Conservation (phyloP, 2,113 vertebrate species). For the Pachyramphus minor region DNA sequence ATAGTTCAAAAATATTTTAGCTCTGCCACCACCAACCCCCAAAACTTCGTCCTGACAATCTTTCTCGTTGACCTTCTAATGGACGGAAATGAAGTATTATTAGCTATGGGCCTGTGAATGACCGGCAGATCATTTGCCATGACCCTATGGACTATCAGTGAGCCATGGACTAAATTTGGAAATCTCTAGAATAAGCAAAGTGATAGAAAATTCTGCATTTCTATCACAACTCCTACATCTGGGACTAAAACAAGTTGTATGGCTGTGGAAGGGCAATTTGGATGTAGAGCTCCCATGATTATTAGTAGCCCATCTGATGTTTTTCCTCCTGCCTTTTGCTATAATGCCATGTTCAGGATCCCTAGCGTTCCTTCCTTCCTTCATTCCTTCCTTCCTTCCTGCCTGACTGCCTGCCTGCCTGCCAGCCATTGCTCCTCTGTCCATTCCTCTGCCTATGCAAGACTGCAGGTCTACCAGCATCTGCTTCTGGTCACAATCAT, state of each 20-base stretch:
- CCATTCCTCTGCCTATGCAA: rapidly evolving
- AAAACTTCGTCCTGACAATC: neutral
- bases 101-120: neutral
- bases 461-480: neutral
- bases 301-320: neutral
- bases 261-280: neutral
- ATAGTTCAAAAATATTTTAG: neutral
- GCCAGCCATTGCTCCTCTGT: neutral
- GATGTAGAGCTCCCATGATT: neutral
- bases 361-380: rapidly evolving
- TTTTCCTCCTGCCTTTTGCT: neutral
- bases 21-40: neutral
- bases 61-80: neutral
- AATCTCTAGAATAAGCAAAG: neutral
- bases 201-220: neutral
- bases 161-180: neutral
- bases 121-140: neutral
- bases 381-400: neutral
- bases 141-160: neutral
- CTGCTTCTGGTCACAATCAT: neutral
- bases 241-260: neutral
- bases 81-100: neutral
- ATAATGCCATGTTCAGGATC: rapidly evolving
- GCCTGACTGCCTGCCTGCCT: rapidly evolving
- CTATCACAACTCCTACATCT: neutral